These are phyloP conservation scores for Bombus confusus DNA, from an alignment of 1,140 invertebrate genomes.

Conservation along the genomic window DNA sequence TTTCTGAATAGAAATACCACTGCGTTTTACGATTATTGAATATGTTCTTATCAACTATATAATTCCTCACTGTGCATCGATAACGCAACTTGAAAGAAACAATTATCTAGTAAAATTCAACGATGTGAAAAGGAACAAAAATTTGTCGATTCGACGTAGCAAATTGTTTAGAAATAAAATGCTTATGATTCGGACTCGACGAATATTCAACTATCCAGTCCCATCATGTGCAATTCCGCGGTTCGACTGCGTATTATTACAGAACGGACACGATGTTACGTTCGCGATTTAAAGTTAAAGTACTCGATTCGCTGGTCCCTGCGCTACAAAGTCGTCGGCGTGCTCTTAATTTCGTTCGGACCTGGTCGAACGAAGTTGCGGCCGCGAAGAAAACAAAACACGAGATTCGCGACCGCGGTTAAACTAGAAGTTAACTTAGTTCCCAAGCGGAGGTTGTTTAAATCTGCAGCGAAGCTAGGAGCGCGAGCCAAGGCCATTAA, in stretches of 20 bases:
- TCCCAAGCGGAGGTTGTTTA: background rate
- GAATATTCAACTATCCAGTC: too few relatives aligned
- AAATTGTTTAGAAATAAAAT: too few relatives aligned
- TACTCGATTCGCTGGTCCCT: background rate
- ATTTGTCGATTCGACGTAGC: too few relatives aligned
- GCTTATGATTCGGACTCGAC: too few relatives aligned
- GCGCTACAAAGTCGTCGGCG: too few relatives aligned
- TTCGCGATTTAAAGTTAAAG: background rate
- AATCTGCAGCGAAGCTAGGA: background rate
- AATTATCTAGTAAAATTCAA: too few relatives aligned
- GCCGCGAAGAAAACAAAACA: background rate
- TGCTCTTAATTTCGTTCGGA: slow-evolving; percentile 1
- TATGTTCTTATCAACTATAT: too few relatives aligned
- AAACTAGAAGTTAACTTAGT: slow-evolving; percentile 9
- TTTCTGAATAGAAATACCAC: background rate
- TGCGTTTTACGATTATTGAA: too few relatives aligned
- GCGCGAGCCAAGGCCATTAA: slow-evolving; percentile 41
- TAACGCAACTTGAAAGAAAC: too few relatives aligned
- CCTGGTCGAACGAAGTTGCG: background rate
- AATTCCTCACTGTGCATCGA: background rate
- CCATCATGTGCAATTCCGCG: too few relatives aligned
- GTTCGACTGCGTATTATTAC: too few relatives aligned
- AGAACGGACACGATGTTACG: background rate
- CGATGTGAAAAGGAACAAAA: too few relatives aligned
- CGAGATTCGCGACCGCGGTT: background rate